Evolutionary conservation across 2,888 invertebrate species (phyloP), one percentile per base, ranked within the genome.

Genomic region (Stenchaetothrips biformis): DNA sequence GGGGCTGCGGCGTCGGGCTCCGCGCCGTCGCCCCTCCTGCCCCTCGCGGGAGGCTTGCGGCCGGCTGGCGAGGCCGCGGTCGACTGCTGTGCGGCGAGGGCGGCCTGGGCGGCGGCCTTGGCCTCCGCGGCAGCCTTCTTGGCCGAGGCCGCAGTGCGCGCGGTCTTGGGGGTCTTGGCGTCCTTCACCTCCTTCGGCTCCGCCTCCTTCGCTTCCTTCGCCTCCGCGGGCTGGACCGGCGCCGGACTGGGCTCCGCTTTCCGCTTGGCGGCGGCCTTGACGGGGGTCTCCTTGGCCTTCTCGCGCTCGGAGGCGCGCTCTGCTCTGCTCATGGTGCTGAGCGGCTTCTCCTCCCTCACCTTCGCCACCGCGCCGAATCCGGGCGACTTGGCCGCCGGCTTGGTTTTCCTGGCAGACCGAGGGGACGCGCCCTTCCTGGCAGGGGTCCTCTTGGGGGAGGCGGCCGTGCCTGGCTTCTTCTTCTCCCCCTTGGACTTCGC

Each of bases 71-170:
- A 82, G 1, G 67, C 7, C 18, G 18, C 18, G 59, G 59, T 59
- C 80, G 80, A 85, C 85, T 84, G 86, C 80, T 80, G 85, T 78
- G 86, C 86, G 79, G 87, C 87, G 13, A 85, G 85, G 47, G 86
- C 85, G 3, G 85, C 84, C 62, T 86, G 85, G 2, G 85, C 86
- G 53, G 86, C 85, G 3, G 85, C 85, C 74, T 85, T 82, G 53
- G 85, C 83, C 81, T 86, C 86, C 81, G 84, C 85, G 53, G 84
- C 83, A 25, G 84, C 79, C 80, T 53, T 82, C 82, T 82, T 85
- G 83, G 53, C 83, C 83, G 8, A 78, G 18, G 74, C 77, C 62
- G 82, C 81, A 74, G 83, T 81, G 78, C 47, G 21, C 13, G 78
- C 48, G 6, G 67, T 85, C 84, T 82, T 86, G 84, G 49, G 83